Evolutionary conservation across 2,888 invertebrate species (phyloP), one percentile per base, ranked within the genome.

Genomic region (Plagodis dolabraria): DNA sequence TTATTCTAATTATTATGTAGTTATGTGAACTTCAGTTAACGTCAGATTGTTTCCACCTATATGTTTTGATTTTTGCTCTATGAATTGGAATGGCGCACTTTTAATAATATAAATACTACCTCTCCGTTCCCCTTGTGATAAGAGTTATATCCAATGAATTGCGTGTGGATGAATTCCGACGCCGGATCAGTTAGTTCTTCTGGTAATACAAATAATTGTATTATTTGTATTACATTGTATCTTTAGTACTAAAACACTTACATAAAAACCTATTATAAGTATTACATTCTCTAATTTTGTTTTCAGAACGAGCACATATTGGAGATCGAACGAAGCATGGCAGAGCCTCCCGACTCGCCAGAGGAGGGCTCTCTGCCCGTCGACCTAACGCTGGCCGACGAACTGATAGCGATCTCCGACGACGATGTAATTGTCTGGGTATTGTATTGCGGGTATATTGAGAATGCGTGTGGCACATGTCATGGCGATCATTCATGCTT

Each of bases 361-460:
- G 33, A 22, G 33, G 35, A 42, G 38, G 38, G 55, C 44, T 69
- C 79, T 5, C 47, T 80, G n/a, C 80, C 86, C 8, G 74, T 82
- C 50, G 82, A 85, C 67, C 74, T 91, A 35, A 83, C 86, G 12
- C 72, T 90, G 35, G 85, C 90, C 36, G 92, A 92, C 63, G 82
- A 80, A 48, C 74, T 86, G 57, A 72, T 92, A 11, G 76, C 81
- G 43, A 80, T 79, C 64, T 79, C 75, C 73, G 87, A 86, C 72
- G 86, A 89, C 78, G 87, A 89, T 87, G 91, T 89, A 86, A 92
- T 92, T 79, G 77, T 89, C 76, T 92, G 92, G 92, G 92, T 92
- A 92, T 78, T 78, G 77, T 73, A 71, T 57, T 42, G 36, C 60
- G 67, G 70, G 69, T 65, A 36, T 88, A 87, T 89, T 75, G 81